phyloP scores from a whole-genome alignment of 1,140 invertebrate genomes.

The Drosophila arizonae region DNA sequence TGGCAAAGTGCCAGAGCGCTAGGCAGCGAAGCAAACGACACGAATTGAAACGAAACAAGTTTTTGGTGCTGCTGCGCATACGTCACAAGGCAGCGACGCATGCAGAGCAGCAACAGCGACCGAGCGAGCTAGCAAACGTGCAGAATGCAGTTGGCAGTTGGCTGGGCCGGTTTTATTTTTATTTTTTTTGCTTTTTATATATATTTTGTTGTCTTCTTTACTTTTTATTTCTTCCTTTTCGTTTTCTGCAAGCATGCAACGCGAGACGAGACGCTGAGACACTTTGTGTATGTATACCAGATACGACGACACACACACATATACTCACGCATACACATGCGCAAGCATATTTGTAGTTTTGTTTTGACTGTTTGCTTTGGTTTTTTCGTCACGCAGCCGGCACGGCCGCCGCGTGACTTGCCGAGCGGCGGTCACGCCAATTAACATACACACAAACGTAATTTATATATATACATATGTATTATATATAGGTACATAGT shows the following conservation, averaged over 20 bases:
- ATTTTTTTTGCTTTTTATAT: not conserved
- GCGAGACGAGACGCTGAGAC: constrained; percentile 17
- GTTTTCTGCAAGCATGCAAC: constrained; percentile 52
- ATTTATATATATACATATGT: constrained; percentile 18
- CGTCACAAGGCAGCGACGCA: constrained; percentile 65
- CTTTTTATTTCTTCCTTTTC: constrained; percentile 48
- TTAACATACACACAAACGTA: constrained; percentile 42
- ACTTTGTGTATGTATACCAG: constrained; percentile 40
- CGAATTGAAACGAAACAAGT: constrained; percentile 61
- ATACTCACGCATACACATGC: constrained; percentile 8
- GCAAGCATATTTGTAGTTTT: constrained; percentile 40
- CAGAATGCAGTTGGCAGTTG: constrained; percentile 57
- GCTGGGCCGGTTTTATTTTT: constrained; percentile 56
- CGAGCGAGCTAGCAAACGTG: constrained; percentile 27
- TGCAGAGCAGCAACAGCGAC: constrained; percentile 21
- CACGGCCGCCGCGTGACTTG: constrained; percentile 53
- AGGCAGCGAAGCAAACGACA: constrained; percentile 25
- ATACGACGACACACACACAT: constrained; percentile 22
- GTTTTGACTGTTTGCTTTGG: constrained; percentile 52
- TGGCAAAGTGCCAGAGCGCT: constrained; percentile 56
- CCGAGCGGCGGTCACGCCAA: constrained; percentile 43
- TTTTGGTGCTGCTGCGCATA: constrained; percentile 68
- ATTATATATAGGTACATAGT: not conserved
- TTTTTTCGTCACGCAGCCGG: constrained; percentile 54
- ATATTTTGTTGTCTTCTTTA: constrained; percentile 18